Base-by-base conservation (phyloP, 1,140 invertebrate genomes). In the Penaeus japonicus region DNA sequence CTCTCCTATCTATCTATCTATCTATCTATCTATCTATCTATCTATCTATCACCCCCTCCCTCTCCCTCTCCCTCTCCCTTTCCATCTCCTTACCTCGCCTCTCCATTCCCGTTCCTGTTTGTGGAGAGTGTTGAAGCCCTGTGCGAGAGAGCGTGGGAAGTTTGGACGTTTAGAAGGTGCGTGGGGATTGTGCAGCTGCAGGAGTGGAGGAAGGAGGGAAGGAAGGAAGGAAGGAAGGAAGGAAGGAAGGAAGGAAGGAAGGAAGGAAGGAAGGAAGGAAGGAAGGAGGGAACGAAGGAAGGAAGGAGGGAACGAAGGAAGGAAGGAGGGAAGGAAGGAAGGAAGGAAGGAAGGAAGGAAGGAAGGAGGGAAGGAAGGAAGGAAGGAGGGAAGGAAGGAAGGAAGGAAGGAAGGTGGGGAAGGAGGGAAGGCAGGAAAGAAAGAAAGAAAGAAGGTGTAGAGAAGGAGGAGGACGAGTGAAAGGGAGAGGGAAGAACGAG, bases 341-440 rank as follows among this genome's bases (percentile, higher is more conserved):
- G 75, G 27, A 32, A 78, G 75, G 35, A 78, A n/a, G 35, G 75
- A 35, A 20, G 35, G 75, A 78, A 78, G 75, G 20, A 30, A 15
- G 12, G 20, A 10, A 32, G 30, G 18, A 15, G 20, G 75, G 30
- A 78, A 24, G 75, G 75, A 3, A 82, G 47, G n/a, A 82, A 82
- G 47, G 22, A 24, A 12, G 80, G n/a, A 55, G n/a, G 27, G n/a
- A n/a, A 24, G 32, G 27, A 18, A 17, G 20, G 39, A 83, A 10
- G 32, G 59, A 47, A 7, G 4, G 27, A 17, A 22, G 39, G 15
- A 47, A 12, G 39, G 24, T 12, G 1, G 27, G 27, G 27, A 32
- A 24, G 39, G 73, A 30, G 73, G 20, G 59, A 12, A 4, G 12
- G 2, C 4, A 3, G 27, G 78, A 2, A 53, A 47, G 30, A 47